Evolutionary conservation across 1,140 invertebrate genomes (phyloP).

Genomic region (Hylyphantes graminicola): DNA sequence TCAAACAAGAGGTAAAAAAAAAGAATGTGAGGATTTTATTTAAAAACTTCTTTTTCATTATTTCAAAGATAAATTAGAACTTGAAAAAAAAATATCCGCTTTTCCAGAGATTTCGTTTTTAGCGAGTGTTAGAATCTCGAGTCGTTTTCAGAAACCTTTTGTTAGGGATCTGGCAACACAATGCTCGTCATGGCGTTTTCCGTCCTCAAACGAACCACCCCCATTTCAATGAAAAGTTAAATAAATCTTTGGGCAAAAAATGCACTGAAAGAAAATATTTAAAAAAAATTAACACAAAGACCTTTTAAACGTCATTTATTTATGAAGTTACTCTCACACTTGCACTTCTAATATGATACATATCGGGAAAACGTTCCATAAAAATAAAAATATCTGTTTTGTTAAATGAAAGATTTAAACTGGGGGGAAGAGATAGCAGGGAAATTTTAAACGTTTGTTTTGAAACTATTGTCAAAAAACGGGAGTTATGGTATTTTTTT

Average conservation of each 20-base stretch:
- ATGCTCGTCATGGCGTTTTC: slow-evolving; percentile 26
- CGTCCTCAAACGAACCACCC: slow-evolving; percentile 33
- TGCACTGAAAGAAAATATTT: too few relatives aligned
- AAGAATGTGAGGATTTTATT: neutral
- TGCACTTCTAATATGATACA: slow-evolving; percentile 18
- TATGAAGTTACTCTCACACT: slow-evolving; percentile 12
- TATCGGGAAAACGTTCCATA: neutral
- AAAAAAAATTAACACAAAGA: slow-evolving; percentile 22
- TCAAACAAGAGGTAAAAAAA: slow-evolving; percentile 16
- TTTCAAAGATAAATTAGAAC: slow-evolving; percentile 22
- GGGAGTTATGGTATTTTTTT: neutral
- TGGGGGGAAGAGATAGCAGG: slow-evolving; percentile 21
- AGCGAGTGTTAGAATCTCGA: neutral
- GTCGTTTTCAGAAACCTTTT: slow-evolving; percentile 25
- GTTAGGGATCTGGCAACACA: slow-evolving; percentile 21
- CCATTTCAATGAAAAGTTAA: slow-evolving; percentile 33
- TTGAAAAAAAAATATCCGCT: slow-evolving; percentile 39
- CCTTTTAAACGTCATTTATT: slow-evolving; percentile 48
- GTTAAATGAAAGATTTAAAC: slow-evolving; percentile 44
- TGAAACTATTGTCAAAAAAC: slow-evolving; percentile 11
- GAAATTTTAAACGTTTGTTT: slow-evolving; percentile 41
- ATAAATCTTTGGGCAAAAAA: slow-evolving; percentile 8
- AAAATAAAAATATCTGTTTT: too few relatives aligned
- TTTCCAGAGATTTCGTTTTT: slow-evolving; percentile 17
- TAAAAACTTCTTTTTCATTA: neutral